Evolutionary conservation across 1,140 invertebrate genomes (phyloP).

Genomic region (Lamellibrachia luymesi): DNA sequence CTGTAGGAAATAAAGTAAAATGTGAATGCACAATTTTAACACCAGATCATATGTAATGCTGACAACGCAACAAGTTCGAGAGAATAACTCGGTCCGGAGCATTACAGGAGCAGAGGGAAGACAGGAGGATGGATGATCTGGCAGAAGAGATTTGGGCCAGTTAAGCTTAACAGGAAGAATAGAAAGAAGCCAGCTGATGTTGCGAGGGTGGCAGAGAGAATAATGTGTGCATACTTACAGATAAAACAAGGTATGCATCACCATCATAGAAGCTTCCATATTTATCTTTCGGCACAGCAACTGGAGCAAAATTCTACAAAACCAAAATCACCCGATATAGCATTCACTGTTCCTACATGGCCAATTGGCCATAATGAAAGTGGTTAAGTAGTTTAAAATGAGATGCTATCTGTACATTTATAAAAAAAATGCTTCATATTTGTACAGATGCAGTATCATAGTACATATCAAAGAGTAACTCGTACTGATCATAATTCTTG

Average conservation of each 20-base stretch:
- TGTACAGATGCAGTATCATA: not conserved
- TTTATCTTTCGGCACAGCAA: constrained; percentile 72
- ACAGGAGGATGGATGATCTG: too few relatives aligned
- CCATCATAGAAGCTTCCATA: constrained; percentile 83
- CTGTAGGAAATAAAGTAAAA: too few relatives aligned
- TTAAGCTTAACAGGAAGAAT: too few relatives aligned
- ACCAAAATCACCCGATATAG: not conserved
- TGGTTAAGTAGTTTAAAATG: not conserved
- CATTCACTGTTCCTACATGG: not conserved
- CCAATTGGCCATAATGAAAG: not conserved
- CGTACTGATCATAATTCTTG: too few relatives aligned
- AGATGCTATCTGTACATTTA: not conserved
- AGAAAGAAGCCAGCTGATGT: too few relatives aligned
- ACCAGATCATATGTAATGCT: too few relatives aligned
- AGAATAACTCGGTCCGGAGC: too few relatives aligned
- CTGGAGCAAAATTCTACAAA: constrained; percentile 54
- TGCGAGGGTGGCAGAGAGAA: too few relatives aligned
- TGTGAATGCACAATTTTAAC: too few relatives aligned
- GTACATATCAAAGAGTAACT: not conserved
- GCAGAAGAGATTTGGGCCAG: too few relatives aligned
- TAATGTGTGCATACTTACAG: constrained; percentile 60
- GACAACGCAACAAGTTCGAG: too few relatives aligned
- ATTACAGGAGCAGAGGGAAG: too few relatives aligned
- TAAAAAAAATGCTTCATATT: not conserved
- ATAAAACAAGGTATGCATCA: constrained; percentile 83